Percentiles rank a stretch among this genome's conserved stretches.
Conservation (phyloP, 2,797 vertebrate genomes). For the Sylvia borin region DNA sequence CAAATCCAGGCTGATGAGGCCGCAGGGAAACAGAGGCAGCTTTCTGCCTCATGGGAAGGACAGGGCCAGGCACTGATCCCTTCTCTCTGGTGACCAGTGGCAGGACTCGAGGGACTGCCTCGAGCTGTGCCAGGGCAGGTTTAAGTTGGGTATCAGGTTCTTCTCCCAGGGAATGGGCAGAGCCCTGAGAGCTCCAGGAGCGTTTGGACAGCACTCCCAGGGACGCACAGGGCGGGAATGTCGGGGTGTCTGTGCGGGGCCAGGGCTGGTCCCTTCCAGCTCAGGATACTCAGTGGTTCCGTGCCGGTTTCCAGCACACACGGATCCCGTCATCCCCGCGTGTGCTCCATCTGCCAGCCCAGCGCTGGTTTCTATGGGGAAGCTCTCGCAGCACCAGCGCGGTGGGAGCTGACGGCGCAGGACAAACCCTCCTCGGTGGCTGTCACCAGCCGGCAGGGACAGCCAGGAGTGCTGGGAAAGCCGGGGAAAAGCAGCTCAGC, state of each 20-base stretch:
- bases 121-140: not conserved
- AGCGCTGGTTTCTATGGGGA: not conserved
- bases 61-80: not conserved
- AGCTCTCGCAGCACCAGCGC: rapidly evolving
- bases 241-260: not conserved
- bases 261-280: not conserved
- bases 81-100: not conserved
- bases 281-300: not conserved
- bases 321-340: rapidly evolving
- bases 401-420: rapidly evolving
- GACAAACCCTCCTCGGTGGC: not conserved
- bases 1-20: not conserved
- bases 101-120: not conserved
- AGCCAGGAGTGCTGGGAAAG: rapidly evolving
- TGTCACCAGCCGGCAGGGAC: not conserved
- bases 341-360: rapidly evolving
- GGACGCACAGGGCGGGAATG: not conserved
- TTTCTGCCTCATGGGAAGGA: not conserved
- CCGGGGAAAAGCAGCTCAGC: not conserved
- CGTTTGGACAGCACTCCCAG: rapidly evolving
- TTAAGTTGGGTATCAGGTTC: not conserved
- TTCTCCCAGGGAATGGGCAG: not conserved
- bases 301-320: rapidly evolving
- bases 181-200: not conserved
- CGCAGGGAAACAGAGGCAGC: not conserved